These are phyloP conservation scores for Rhopilema esculentum DNA, from an alignment of 30 jellyfish, hydroid and myxozoan species.

Conservation along the genomic window DNA sequence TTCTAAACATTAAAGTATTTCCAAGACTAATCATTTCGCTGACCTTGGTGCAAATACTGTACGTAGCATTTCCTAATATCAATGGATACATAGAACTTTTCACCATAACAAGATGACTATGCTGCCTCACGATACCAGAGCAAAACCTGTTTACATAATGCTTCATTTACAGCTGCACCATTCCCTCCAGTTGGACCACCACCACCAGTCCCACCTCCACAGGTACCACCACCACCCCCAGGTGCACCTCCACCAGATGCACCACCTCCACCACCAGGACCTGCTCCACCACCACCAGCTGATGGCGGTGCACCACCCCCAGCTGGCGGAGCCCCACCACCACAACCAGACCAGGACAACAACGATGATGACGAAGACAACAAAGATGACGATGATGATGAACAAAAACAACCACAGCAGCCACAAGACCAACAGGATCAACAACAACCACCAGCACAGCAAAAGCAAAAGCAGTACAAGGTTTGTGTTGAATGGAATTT, in stretches of 20 bases:
- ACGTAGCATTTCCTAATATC: too few species aligned
- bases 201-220: slow-evolving; percentile 66
- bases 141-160: neutral
- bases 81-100: too few species aligned
- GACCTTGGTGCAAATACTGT: too few species aligned
- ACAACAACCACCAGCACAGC: slow-evolving; percentile 50
- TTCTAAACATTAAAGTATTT: too few species aligned
- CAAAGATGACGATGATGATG: slow-evolving; percentile 25
- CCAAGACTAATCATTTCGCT: too few species aligned
- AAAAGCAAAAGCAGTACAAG: slow-evolving; percentile 37
- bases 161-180: neutral
- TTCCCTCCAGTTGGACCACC: slow-evolving; percentile 44
- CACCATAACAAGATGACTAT: too few species aligned
- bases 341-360: slow-evolving; percentile 9
- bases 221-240: slow-evolving; percentile 40
- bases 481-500: neutral
- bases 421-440: slow-evolving; percentile 27
- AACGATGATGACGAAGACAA: slow-evolving; percentile 39
- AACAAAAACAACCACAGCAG: slow-evolving; percentile 29
- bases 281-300: slow-evolving; percentile 46
- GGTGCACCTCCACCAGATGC: slow-evolving; percentile 49
- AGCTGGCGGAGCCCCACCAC: slow-evolving; percentile 29
- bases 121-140: too few species aligned
- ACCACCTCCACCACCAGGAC: slow-evolving; percentile 35
- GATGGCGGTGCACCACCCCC: slow-evolving; percentile 38